Base-by-base conservation (phyloP, 1,140 invertebrate species). In the Papilio xuthus region DNA sequence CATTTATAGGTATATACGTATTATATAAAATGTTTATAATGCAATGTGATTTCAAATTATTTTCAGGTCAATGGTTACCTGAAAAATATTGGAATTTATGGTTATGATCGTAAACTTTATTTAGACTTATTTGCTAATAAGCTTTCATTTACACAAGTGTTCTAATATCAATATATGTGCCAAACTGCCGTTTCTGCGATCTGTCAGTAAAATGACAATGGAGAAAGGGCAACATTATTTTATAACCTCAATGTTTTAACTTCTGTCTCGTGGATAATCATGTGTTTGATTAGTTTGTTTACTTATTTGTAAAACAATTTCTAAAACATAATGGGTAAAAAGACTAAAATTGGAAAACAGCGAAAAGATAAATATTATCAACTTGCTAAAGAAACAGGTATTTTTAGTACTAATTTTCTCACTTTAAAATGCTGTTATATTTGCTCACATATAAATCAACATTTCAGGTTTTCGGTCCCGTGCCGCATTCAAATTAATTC, bases 301-400 rank as follows among this genome's bases (percentile, higher is more conserved):
- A 79, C 73, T 77, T 77, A 50, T 37, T 26, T 28, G 23, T 23
- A 44, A 18, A 50, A 71, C 13, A 50, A 23, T 50, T 53, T 56
- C 15, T 47, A 26, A 70, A 53, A 20, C 71, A 96, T 94, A 90
- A 99, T 99, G 99, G 98, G 98, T 44, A 99, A 99, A 89, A 99
- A 99, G 93, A 94, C 95, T 0, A 99, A 99, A 97, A 96, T 98
- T 93, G 99, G 99, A 96, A 99, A 99, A 94, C 97, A 99, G 87
- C 96, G 99, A 37, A 98, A 97, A 92, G 99, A 99, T 96, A 99
- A 99, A 94, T 99, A 98, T 95, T 99, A 99, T 94, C 97, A 99
- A 88, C 95, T 99, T 85, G 99, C 99, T 23, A 99, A 99, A 94
- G 99, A 99, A 96, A 99, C 98, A 86, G 99, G 98, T 98, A 94